A percentile compares a stretch with the other conserved stretches of the same genome.
phyloP scores from a whole-genome alignment of 2,797 vertebrate species.

The Tenualosa ilisha region DNA sequence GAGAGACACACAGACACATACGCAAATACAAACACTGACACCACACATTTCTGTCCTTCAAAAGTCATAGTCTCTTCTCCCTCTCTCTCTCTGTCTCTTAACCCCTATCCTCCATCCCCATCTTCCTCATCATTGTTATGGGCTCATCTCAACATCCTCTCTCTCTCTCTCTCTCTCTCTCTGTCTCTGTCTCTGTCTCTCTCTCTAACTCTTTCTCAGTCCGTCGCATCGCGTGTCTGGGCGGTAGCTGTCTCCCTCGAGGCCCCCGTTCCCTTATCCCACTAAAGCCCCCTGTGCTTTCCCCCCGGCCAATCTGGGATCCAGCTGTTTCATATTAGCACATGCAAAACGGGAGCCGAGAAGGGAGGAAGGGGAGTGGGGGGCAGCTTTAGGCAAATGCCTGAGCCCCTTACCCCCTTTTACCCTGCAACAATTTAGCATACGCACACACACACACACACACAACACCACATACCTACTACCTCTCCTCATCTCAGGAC shows the following conservation, averaged over 20 bases:
- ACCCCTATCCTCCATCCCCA: not conserved
- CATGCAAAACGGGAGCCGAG: conserved; percentile 57
- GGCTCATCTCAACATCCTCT: not conserved
- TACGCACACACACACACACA: not conserved
- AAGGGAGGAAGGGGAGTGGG: not conserved
- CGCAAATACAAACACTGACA: not conserved
- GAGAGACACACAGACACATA: not conserved
- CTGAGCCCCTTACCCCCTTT: conserved; percentile 39
- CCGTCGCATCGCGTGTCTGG: conserved; percentile 53
- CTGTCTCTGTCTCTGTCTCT: conserved; percentile 16
- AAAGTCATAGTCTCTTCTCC: conserved; percentile 25
- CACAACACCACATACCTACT: not conserved
- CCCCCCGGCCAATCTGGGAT: conserved; percentile 59
- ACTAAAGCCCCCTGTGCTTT: conserved; percentile 59
- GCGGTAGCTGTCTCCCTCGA: conserved; percentile 60
- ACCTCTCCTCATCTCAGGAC: not conserved
- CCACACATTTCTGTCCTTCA: not conserved
- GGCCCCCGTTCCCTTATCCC: conserved; percentile 65
- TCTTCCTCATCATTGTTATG: not conserved
- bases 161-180: conserved; percentile 11
- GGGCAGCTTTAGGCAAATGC: conserved; percentile 46
- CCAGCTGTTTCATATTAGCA: conserved; percentile 80
- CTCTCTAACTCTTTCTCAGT: conserved; percentile 10
- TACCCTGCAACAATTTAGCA: conserved; percentile 36
- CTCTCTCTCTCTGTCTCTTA: conserved; percentile 48